Conservation (phyloP, 2,797 vertebrate species). For the Pseudochirops cupreus region DNA sequence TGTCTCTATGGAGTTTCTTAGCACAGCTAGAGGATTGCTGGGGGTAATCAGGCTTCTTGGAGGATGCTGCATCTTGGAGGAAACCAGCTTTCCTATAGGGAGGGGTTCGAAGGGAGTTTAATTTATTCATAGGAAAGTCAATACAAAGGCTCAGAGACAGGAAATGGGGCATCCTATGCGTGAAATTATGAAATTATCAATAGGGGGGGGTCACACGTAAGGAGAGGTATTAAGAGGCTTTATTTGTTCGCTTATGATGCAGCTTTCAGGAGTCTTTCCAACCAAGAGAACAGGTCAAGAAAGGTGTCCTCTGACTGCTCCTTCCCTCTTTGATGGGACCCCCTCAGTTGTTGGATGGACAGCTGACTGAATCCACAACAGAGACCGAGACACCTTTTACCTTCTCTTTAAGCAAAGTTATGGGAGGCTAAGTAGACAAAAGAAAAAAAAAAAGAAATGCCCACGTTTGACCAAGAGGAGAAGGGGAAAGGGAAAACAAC, state of each 20-base stretch:
- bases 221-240: background rate
- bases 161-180: background rate
- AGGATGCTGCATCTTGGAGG: background rate
- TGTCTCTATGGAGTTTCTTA: background rate
- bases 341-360: background rate
- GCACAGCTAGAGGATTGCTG: background rate
- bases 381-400: background rate
- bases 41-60: background rate
- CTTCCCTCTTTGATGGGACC: background rate
- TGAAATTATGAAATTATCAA: background rate
- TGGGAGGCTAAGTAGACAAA: background rate
- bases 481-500: background rate
- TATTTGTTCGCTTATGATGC: background rate
- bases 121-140: background rate
- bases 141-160: background rate
- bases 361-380: background rate
- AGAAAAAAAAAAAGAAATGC: background rate
- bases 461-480: background rate
- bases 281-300: background rate
- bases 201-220: background rate
- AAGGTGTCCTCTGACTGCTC: background rate
- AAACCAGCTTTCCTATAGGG: background rate
- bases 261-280: background rate
- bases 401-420: background rate
- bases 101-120: background rate